Evolutionary conservation across 2,888 invertebrate species (phyloP).

Genomic region (Eumacrocentrus americanus): DNA sequence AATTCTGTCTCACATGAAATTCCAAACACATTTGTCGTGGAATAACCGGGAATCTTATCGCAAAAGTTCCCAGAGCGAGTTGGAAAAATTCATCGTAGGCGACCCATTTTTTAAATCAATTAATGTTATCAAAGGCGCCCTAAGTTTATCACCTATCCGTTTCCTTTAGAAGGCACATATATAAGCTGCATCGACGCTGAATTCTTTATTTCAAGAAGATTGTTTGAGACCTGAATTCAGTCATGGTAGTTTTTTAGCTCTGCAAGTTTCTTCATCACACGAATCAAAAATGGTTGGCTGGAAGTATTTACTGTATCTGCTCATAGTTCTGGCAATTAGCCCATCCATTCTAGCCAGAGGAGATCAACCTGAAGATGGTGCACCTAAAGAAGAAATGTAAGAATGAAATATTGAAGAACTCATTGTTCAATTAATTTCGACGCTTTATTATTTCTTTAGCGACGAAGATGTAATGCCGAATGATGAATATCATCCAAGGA

Average conservation of each 20-base stretch:
- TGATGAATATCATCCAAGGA: slow-evolving; percentile 1
- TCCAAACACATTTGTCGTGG: no score
- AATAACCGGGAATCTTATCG: not conserved
- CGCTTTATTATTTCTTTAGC: not conserved
- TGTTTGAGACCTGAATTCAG: not conserved
- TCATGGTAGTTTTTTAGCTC: not conserved
- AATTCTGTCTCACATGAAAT: no score
- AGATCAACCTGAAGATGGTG: not conserved
- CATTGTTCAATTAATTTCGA: not conserved
- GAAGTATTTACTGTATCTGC: not conserved
- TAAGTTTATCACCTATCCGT: slow-evolving; percentile 44
- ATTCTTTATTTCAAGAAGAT: not conserved
- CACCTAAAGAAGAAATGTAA: not conserved
- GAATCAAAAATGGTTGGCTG: no score
- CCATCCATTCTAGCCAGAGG: no score
- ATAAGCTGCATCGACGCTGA: slow-evolving; percentile 22
- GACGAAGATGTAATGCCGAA: not conserved
- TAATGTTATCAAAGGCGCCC: slow-evolving; percentile 43
- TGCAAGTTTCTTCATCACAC: no score
- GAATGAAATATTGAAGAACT: no score
- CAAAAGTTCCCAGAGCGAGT: not conserved
- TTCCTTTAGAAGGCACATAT: slow-evolving; percentile 45
- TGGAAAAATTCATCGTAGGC: not conserved
- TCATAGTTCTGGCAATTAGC: no score
- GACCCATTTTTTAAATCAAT: slow-evolving; percentile 38